These are phyloP conservation scores for Erethizon dorsatum DNA, from an alignment of 2,797 vertebrate genomes.

Conservation along the genomic window DNA sequence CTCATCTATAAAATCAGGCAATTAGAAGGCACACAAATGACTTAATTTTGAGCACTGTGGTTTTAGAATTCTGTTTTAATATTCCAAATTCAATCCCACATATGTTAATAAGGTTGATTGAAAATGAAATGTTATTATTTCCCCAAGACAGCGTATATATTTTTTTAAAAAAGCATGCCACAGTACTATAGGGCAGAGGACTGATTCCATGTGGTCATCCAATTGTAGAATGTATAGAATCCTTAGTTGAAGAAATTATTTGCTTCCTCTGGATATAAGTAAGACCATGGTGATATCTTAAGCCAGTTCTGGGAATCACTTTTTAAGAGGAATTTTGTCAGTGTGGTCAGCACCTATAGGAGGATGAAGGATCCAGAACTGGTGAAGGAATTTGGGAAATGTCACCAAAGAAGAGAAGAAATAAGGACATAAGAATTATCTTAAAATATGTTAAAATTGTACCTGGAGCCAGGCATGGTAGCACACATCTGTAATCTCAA, in stretches of 20 bases:
- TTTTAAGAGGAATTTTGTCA: conserved; percentile 13
- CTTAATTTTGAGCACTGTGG: neutral
- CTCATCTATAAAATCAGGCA: neutral
- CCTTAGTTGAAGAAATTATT: neutral
- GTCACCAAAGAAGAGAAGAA: neutral
- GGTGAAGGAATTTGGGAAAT: neutral
- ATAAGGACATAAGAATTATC: neutral
- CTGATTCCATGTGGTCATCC: neutral
- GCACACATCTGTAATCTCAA: neutral
- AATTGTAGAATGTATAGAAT: neutral
- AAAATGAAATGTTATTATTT: conserved; percentile 66
- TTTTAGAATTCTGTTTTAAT: conserved; percentile 53
- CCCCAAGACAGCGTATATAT: neutral
- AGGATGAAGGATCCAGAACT: conserved; percentile 14
- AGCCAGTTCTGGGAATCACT: neutral
- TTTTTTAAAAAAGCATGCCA: neutral
- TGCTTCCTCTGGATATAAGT: neutral
- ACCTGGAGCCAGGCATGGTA: neutral
- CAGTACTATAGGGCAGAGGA: neutral
- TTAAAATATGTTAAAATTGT: conserved; percentile 50
- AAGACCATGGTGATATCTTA: neutral
- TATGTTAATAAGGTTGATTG: neutral
- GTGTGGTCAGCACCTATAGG: neutral
- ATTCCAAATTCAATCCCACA: conserved; percentile 41
- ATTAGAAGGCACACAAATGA: conserved; percentile 46